phyloP scores from a whole-genome alignment of 2,113 vertebrate genomes.

The Myxocyprinus asiaticus region DNA sequence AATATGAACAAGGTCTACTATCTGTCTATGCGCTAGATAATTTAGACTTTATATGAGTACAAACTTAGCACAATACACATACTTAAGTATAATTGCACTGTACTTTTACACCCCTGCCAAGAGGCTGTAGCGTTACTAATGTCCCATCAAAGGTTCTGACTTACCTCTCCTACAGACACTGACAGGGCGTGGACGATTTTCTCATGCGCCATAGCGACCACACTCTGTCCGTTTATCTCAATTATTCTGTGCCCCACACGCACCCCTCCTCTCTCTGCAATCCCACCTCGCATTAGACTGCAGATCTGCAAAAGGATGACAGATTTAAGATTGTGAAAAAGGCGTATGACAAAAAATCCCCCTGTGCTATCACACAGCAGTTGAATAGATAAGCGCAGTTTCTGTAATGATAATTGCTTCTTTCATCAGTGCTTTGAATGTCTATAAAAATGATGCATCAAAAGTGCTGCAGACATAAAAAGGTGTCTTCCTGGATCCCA shows the following conservation, averaged over 20 bases:
- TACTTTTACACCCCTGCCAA: too few species aligned
- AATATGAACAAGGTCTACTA: too few species aligned
- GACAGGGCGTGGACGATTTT: constrained; percentile 98
- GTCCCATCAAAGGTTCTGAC: constrained; percentile 18
- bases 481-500: not conserved
- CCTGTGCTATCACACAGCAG: not conserved
- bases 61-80: too few species aligned
- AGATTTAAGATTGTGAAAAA: too few species aligned
- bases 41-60: too few species aligned
- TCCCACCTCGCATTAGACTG: constrained; percentile 97
- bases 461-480: too few species aligned
- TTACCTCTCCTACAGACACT: constrained; percentile 96
- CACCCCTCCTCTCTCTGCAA: constrained; percentile 94
- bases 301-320: constrained; percentile 81
- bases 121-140: too few species aligned
- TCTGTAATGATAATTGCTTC: too few species aligned
- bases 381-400: not conserved
- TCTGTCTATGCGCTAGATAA: too few species aligned
- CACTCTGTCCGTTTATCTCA: constrained; percentile 97
- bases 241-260: constrained; percentile 97
- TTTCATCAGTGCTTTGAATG: too few species aligned
- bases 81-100: too few species aligned
- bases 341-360: not conserved
- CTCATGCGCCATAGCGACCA: constrained; percentile 96
- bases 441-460: too few species aligned